Evolutionary conservation across 2,888 invertebrate genomes (phyloP), one percentile per base, ranked within the genome.

Genomic region (Phorcus lineatus): DNA sequence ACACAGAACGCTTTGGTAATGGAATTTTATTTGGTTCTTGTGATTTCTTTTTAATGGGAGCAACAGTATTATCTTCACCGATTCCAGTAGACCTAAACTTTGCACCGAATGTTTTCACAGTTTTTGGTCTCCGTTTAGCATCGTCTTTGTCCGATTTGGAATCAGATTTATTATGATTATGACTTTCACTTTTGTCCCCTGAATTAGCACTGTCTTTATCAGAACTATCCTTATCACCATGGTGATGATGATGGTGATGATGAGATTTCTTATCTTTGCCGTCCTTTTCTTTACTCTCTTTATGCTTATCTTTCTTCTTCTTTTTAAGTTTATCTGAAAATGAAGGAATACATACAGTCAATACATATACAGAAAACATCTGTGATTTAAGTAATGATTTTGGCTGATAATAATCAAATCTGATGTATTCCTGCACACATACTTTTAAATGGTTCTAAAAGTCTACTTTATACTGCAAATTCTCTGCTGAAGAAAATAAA

Each of bases 51-150:
- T 83, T 83, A 22, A 83, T 31, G 17, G 80, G 54, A 2, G 78
- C 81, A n/a, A 80, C 57, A 13, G 79, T 74, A 0, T 84, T 82
- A 19, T 85, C 84, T n/a, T 84, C 77, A 28, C 62, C 86, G 83
- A 84, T 78, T 85, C 92, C 98, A 89, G 97, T 97, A 76, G 97
- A 97, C 86, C 98, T 95, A 94, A 98, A 97, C 94, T 97, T 97
- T 0, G 97, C 96, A 93, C 97, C 96, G 92, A 96, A 97, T 19
- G 96, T 96, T 95, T 98, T 98, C 0, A 97, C 98, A 55, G 98
- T 98, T 94, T 97, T 97, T 4, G 97, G 96, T 89, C 97, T 94
- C 82, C 87, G 89, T 62, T 85, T 85, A 19, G 77, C 78, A 55
- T 81, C 75, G 53, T 86, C 82, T 28, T 74, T 74, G 74, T 80